Conservation (phyloP, 2,797 vertebrate genomes). For the Acipenser transmontanus region DNA sequence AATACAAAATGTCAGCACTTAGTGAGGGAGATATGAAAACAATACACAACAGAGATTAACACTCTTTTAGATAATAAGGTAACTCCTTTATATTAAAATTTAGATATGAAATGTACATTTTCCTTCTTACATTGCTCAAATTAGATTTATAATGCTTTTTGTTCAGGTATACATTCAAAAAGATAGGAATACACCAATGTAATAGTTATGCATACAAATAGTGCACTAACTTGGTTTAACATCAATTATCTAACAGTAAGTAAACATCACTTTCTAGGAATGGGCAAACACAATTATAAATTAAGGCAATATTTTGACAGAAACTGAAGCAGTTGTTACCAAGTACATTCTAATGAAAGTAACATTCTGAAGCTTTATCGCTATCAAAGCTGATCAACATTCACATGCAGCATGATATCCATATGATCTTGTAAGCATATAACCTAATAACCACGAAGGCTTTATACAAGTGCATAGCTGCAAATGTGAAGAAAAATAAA, state of each 20-base stretch:
- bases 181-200: constrained; percentile 51
- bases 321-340: too few relatives aligned
- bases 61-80: constrained; percentile 34
- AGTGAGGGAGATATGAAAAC: constrained; percentile 54
- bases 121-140: constrained; percentile 45
- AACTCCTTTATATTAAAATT: constrained; percentile 15
- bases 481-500: background rate
- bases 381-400: constrained; percentile 31
- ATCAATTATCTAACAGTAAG: constrained; percentile 49
- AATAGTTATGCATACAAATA: constrained; percentile 59
- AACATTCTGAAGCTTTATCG: constrained; percentile 30
- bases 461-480: background rate
- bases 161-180: constrained; percentile 71
- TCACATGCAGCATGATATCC: constrained; percentile 1
- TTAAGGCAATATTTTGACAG: constrained; percentile 53
- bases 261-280: constrained; percentile 51
- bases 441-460: background rate
- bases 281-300: constrained; percentile 52
- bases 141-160: constrained; percentile 40
- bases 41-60: constrained; percentile 45
- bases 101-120: constrained; percentile 17
- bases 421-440: background rate
- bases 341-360: constrained; percentile 17
- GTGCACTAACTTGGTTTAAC: constrained; percentile 47
- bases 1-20: constrained; percentile 57